Conservation (phyloP, 2,888 invertebrate species). For the Griposia aprilina region DNA sequence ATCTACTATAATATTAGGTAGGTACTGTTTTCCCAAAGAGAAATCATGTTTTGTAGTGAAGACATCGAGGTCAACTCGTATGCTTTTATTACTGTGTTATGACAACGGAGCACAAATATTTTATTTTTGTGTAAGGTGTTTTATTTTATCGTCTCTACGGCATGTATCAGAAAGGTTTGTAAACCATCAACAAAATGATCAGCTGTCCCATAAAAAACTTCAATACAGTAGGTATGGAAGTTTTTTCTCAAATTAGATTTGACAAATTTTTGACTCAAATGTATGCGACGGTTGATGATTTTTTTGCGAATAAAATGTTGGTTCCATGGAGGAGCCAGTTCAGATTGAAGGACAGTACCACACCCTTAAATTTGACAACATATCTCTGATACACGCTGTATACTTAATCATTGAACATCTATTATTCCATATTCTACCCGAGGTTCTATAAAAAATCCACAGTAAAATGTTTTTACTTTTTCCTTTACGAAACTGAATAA, state of each 20-base stretch:
- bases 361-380: not conserved
- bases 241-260: no score
- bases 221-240: no score
- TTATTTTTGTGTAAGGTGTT: constrained; percentile 1
- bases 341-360: not conserved
- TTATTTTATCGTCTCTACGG: not conserved
- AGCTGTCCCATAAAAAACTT: not conserved
- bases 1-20: constrained; percentile 5
- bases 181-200: not conserved
- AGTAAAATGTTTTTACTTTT: not conserved
- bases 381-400: not conserved
- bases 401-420: not conserved
- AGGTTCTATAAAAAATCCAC: not conserved
- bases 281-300: not conserved
- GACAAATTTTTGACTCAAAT: not conserved
- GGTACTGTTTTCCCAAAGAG: constrained; percentile 2
- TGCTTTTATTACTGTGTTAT: constrained; percentile 28
- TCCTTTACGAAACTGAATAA: not conserved
- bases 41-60: constrained; percentile 45
- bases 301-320: not conserved
- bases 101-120: not conserved
- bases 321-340: not conserved
- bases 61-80: not conserved
- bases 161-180: not conserved
- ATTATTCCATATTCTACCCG: not conserved